A percentile compares a stretch with the other conserved stretches of the same genome.
These are phyloP conservation scores for Oncopodura yosiiana DNA, from an alignment of 1,140 invertebrate species.

Conservation along the genomic window DNA sequence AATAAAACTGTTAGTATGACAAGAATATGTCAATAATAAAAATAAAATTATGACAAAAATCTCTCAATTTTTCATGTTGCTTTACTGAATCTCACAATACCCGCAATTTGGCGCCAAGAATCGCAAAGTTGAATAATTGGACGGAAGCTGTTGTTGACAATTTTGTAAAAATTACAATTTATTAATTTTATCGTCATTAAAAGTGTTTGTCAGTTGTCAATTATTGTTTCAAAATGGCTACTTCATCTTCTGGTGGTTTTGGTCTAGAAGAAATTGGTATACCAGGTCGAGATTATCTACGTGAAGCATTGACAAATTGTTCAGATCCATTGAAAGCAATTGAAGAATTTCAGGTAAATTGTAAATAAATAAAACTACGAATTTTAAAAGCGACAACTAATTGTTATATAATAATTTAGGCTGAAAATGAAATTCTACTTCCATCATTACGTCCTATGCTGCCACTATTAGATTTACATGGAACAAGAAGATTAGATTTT, in stretches of 20 bases:
- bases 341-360: constrained; percentile 82
- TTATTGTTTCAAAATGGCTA: no score
- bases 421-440: constrained; percentile 86
- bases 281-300: constrained; percentile 74
- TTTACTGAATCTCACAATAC: no score
- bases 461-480: constrained; percentile 86
- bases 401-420: constrained; percentile 41
- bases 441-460: constrained; percentile 88
- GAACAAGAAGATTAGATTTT: constrained; percentile 81
- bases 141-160: no score
- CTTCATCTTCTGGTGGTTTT: constrained; percentile 27
- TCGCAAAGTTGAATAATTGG: no score
- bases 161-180: no score
- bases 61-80: no score
- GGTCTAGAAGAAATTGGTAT: constrained; percentile 83
- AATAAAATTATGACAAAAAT: no score
- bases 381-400: background rate
- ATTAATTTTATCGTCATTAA: no score
- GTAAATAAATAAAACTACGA: background rate
- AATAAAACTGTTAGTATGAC: no score
- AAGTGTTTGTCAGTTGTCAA: no score
- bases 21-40: no score
- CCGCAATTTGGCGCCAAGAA: no score
- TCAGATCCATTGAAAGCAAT: constrained; percentile 92
- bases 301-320: constrained; percentile 87